Conservation (phyloP, 1,140 invertebrate genomes). For the Drosophila parabipectinata region DNA sequence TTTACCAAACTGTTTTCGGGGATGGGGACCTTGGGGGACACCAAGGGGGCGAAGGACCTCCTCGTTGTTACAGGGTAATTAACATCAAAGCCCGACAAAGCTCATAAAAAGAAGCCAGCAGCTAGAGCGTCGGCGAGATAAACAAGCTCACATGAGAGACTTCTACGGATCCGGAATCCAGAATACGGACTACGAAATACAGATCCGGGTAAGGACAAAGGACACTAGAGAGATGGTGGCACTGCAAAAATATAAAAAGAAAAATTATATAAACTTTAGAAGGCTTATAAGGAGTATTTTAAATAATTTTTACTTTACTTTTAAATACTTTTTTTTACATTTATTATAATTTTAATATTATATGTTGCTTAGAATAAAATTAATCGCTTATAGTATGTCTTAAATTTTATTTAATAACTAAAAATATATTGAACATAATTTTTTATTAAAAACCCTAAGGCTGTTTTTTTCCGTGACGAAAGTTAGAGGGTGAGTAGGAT, state of each 20-base stretch:
- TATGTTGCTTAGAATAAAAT: no score
- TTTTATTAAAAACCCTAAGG: background rate
- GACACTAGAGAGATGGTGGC: background rate
- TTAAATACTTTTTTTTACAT: no score
- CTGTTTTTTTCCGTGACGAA: background rate
- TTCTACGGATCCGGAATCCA: background rate
- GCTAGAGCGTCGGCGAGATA: constrained; percentile 66
- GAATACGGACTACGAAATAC: background rate
- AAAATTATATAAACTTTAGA: no score
- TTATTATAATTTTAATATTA: no score
- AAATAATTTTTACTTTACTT: no score
- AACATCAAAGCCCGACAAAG: constrained; percentile 83
- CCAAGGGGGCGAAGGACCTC: constrained; percentile 36
- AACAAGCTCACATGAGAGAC: constrained; percentile 62
- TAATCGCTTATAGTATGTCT: no score
- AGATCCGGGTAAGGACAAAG: background rate
- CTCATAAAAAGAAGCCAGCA: constrained; percentile 77
- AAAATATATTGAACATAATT: no score
- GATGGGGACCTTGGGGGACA: constrained; percentile 15
- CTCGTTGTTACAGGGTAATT: constrained; percentile 82
- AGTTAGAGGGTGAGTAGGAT: background rate
- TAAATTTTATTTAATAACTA: no score
- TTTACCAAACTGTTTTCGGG: constrained; percentile 49
- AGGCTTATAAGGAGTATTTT: no score
- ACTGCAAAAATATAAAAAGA: background rate